Evolutionary conservation across 2,888 invertebrate species (phyloP), one percentile per base, ranked within the genome.

Genomic region (Troglohyphantes excavatus): DNA sequence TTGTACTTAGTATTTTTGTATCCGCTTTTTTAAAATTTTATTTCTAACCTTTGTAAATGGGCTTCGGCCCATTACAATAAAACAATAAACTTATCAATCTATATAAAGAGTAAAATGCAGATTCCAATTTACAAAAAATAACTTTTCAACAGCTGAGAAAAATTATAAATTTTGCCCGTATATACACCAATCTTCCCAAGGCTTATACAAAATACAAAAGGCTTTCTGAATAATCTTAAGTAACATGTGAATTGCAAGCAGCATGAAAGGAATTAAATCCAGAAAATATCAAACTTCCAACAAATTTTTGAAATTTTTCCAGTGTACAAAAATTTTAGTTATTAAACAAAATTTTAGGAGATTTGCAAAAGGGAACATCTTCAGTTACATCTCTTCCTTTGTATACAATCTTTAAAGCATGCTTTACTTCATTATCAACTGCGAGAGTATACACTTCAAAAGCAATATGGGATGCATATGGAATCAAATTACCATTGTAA

Each of bases 201-300:
- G n/a, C n/a, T n/a, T n/a, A n/a, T n/a, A n/a, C n/a, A n/a, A n/a
- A n/a, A n/a, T n/a, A n/a, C n/a, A n/a, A n/a, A n/a, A n/a, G n/a
- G n/a, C n/a, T n/a, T n/a, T n/a, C n/a, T n/a, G n/a, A n/a, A n/a
- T n/a, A n/a, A n/a, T n/a, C n/a, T n/a, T n/a, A n/a, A n/a, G n/a
- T n/a, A 43, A 81, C 81, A n/a, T 46, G 7, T 6, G 61, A 61
- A 39, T 90, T 91, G 90, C 93, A 93, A 26, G 93, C 97, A 92
- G 97, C 97, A 93, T 97, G 97, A 93, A 96, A 97, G 93, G 97
- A 97, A 17, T 96, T 96, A n/a, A 96, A 96, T 93, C 97, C 97
- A 92, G 98, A 95, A 13, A 95, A 94, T 93, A 98, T 97, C 93
- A 97, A 97, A 93, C 97, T 97, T 92, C 97, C 97, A 91, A 98